Evolutionary conservation across 2,797 vertebrate species (phyloP).

Genomic region (Lithobates pipiens): DNA sequence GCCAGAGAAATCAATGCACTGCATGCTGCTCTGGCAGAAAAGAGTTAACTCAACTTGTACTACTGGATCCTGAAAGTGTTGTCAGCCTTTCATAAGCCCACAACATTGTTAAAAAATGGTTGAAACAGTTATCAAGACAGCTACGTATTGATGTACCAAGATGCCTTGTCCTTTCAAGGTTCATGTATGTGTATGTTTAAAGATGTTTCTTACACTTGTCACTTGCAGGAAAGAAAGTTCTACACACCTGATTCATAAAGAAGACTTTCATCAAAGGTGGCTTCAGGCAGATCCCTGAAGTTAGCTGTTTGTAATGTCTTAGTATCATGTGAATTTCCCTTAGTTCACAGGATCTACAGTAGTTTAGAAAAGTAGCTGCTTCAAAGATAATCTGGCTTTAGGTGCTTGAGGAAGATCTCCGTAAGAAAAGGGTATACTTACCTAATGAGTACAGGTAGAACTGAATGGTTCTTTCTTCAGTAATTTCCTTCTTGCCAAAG

Average conservation of each 20-base stretch:
- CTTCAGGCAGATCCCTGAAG: not conserved
- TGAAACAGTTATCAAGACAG: constrained; percentile 21
- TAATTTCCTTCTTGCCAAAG: too few species aligned
- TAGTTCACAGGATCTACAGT: not conserved
- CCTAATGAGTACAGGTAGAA: not conserved
- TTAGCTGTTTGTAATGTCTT: not conserved
- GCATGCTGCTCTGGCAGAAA: constrained; percentile 20
- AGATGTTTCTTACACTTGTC: constrained; percentile 32
- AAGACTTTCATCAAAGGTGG: not conserved
- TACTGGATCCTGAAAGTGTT: constrained; percentile 33
- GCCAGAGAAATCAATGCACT: constrained; percentile 22
- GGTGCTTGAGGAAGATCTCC: not conserved
- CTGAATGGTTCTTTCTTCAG: not conserved
- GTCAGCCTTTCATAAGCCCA: constrained; percentile 17
- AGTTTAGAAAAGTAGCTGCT: not conserved
- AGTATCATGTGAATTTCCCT: not conserved
- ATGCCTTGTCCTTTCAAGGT: constrained; percentile 82
- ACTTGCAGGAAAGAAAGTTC: constrained; percentile 55
- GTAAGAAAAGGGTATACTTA: not conserved
- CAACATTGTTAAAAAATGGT: constrained; percentile 2
- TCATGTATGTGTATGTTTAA: constrained; percentile 65
- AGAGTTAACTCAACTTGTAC: constrained; percentile 37
- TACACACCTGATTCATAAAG: constrained; percentile 9
- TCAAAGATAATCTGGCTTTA: not conserved
- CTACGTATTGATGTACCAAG: constrained; percentile 73